A percentile compares a stretch with the other conserved stretches of the same genome.
phyloP scores from a whole-genome alignment of 92 coral and sea anemone genomes.

The Isaurus tuberculatus region DNA sequence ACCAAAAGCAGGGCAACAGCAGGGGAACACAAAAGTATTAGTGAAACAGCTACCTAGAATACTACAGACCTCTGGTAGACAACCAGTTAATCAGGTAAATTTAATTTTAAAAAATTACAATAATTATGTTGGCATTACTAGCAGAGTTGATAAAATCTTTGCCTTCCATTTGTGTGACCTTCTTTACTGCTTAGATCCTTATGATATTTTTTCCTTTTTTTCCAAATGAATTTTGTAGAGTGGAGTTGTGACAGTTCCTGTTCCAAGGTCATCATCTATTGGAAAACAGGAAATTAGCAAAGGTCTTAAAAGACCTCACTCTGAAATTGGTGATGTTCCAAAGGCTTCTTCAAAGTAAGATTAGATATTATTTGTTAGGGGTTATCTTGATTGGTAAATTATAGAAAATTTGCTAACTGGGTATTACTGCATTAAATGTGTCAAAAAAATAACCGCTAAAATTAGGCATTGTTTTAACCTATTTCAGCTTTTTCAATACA shows the following conservation, averaged over 20 bases:
- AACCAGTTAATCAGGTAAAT: slow-evolving; percentile 80
- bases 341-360: slow-evolving; percentile 84
- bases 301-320: slow-evolving; percentile 88
- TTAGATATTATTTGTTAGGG: too few relatives aligned
- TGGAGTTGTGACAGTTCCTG: slow-evolving; percentile 23
- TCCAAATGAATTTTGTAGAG: neutral
- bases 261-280: slow-evolving; percentile 16
- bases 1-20: slow-evolving; percentile 60
- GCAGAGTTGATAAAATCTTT: too few relatives aligned
- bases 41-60: slow-evolving; percentile 83
- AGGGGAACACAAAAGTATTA: slow-evolving; percentile 62
- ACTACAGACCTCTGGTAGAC: slow-evolving; percentile 83
- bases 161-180: too few relatives aligned
- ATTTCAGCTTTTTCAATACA: too few relatives aligned
- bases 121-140: too few relatives aligned
- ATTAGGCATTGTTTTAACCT: too few relatives aligned
- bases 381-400: neutral
- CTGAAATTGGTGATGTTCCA: slow-evolving; percentile 78
- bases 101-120: too few relatives aligned
- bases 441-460: too few relatives aligned
- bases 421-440: too few relatives aligned
- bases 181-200: too few relatives aligned
- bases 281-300: slow-evolving; percentile 64
- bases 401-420: too few relatives aligned
- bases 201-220: neutral